Evolutionary conservation across 2,797 vertebrate species (phyloP).

Genomic region (Dipus sagitta): DNA sequence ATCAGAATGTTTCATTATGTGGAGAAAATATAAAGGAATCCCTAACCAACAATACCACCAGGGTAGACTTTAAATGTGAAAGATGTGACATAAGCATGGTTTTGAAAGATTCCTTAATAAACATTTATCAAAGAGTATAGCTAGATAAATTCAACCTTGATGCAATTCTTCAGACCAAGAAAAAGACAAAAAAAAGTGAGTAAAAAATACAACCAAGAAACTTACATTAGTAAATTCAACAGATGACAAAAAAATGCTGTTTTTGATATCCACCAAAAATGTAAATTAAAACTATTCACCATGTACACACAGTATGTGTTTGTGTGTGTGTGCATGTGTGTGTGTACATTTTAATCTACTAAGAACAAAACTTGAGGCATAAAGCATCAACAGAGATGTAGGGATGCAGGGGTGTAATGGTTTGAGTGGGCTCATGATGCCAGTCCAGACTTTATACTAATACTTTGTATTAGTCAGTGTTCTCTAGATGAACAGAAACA

Average conservation of each 20-base stretch:
- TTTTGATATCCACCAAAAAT: too few relatives aligned
- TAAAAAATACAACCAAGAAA: neutral
- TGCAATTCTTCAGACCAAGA: neutral
- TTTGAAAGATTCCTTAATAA: neutral
- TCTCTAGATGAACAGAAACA: too few relatives aligned
- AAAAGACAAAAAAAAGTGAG: neutral
- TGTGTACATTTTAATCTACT: neutral
- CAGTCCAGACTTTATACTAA: neutral
- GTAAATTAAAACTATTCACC: too few relatives aligned
- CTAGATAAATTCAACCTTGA: neutral
- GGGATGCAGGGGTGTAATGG: neutral
- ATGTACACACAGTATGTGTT: too few relatives aligned
- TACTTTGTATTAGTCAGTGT: too few relatives aligned
- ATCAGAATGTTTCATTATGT: neutral
- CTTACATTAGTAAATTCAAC: neutral
- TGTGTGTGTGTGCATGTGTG: too few relatives aligned
- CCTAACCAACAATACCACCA: neutral
- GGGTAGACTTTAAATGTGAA: neutral
- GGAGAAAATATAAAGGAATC: constrained; percentile 25
- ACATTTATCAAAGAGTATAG: neutral
- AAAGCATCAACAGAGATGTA: neutral
- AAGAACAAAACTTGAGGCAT: neutral
- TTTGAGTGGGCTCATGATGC: neutral
- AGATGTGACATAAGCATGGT: too few relatives aligned
- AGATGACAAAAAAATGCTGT: neutral